These are phyloP conservation scores for Lucilia sericata DNA, from an alignment of 1,140 invertebrate species.

Conservation along the genomic window DNA sequence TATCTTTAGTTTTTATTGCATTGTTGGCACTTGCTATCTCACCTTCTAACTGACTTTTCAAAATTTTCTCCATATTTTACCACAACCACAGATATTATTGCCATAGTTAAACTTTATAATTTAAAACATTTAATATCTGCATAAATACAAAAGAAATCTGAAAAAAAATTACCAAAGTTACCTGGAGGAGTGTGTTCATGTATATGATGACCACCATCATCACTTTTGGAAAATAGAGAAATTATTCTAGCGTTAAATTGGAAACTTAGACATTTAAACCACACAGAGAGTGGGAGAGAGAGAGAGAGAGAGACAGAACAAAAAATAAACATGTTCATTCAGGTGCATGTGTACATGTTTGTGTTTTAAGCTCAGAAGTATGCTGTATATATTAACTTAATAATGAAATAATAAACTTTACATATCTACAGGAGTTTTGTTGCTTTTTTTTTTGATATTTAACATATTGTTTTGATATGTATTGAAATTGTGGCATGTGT, in stretches of 20 bases:
- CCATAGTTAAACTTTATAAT: no score
- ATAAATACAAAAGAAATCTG: neutral
- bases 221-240: slow-evolving; percentile 37
- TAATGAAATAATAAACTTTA: slow-evolving; percentile 17
- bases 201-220: neutral
- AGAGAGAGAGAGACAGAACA: no score
- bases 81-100: no score
- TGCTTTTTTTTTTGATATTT: neutral
- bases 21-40: no score
- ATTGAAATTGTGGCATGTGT: no score
- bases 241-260: slow-evolving; percentile 48
- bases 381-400: neutral
- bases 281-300: neutral
- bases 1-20: no score
- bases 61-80: no score
- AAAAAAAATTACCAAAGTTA: neutral
- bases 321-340: no score
- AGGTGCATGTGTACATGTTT: no score
- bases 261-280: slow-evolving; percentile 37
- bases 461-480: neutral
- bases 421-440: neutral
- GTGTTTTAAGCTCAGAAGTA: neutral
- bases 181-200: neutral
- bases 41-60: no score
- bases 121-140: neutral